Conservation (phyloP, 2,888 invertebrate species). For the Macropis europaea region DNA sequence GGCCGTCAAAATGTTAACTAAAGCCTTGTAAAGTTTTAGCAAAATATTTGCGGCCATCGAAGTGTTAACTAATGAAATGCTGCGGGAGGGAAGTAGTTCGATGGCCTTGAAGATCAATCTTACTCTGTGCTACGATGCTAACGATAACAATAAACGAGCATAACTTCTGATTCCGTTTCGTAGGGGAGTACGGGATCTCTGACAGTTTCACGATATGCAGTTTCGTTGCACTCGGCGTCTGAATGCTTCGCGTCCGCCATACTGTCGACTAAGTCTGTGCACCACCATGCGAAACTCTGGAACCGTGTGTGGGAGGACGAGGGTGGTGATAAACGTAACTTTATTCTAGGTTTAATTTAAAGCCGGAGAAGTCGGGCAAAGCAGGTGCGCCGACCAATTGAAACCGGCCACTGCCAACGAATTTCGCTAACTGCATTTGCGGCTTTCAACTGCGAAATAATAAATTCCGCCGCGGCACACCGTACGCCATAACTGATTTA, state of each 20-base stretch:
- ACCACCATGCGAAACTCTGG: not conserved
- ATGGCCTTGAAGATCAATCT: no score
- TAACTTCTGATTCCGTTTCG: slow-evolving; percentile 1
- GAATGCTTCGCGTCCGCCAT: slow-evolving; percentile 4
- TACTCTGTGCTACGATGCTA: no score
- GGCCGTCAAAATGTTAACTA: no score
- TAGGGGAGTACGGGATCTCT: not conserved
- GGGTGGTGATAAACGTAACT: slow-evolving; percentile 9
- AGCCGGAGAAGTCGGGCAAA: not conserved
- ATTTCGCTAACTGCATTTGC: slow-evolving; percentile 3
- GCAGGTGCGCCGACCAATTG: not conserved
- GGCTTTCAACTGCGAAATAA: slow-evolving; percentile 7
- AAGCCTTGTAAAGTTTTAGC: no score
- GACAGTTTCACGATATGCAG: slow-evolving; percentile 11
- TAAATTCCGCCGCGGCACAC: slow-evolving; percentile 5
- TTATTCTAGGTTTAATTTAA: slow-evolving; percentile 19
- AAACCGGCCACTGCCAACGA: not conserved
- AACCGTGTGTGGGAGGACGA: no score
- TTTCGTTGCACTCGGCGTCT: slow-evolving; percentile 1
- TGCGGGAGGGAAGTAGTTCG: no score
- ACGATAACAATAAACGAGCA: not conserved
- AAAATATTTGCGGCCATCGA: no score
- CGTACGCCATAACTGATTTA: not conserved
- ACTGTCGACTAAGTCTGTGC: not conserved
- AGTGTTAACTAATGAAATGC: no score